Conservation (phyloP, 2,113 vertebrate genomes). For the Probosciger aterrimus region DNA sequence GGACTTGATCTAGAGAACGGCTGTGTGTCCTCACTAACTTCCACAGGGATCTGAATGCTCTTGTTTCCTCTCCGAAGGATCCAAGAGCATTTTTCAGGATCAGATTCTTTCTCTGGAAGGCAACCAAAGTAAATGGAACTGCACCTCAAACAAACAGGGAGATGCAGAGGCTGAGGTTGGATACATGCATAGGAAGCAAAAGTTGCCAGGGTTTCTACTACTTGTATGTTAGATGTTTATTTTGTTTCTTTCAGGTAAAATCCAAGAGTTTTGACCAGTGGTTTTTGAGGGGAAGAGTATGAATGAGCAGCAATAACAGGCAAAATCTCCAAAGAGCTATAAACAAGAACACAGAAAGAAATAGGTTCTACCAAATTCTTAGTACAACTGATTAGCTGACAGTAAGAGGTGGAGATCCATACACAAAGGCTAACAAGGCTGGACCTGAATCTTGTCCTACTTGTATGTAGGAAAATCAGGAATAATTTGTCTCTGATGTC, state of each 20-base stretch:
- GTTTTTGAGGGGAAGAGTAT: background rate
- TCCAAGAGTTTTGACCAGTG: background rate
- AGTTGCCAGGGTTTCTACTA: background rate
- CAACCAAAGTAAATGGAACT: conserved; percentile 1
- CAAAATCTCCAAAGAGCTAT: background rate
- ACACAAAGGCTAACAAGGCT: background rate
- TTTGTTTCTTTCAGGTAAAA: background rate
- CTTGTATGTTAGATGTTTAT: background rate
- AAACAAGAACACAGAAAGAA: background rate
- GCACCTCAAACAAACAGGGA: background rate
- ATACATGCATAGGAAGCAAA: background rate
- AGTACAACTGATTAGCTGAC: background rate
- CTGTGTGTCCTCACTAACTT: background rate
- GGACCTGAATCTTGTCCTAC: background rate
- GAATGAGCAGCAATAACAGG: background rate
- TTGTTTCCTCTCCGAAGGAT: background rate
- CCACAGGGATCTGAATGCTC: background rate
- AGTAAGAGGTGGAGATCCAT: background rate
- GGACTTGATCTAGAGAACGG: background rate
- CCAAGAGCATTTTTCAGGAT: background rate
- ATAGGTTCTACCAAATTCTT: background rate
- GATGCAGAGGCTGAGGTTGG: background rate
- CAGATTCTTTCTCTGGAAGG: conserved; percentile 1
- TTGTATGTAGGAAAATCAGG: background rate
- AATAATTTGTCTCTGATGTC: background rate